Conservation (phyloP, 2,888 invertebrate genomes). For the Rotaria macrura region DNA sequence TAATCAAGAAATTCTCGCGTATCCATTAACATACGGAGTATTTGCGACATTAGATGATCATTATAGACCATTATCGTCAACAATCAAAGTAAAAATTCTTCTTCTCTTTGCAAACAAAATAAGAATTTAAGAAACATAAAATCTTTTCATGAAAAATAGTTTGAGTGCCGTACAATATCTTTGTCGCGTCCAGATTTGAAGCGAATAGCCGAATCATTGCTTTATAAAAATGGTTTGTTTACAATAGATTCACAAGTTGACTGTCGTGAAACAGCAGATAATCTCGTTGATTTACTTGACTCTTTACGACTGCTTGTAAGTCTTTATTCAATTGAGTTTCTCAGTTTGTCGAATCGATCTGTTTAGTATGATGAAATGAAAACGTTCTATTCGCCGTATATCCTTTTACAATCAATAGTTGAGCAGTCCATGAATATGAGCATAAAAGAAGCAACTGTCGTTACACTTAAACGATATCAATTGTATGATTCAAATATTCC, state of each 20-base stretch:
- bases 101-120: neutral
- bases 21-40: neutral
- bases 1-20: neutral
- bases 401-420: neutral
- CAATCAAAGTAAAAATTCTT: neutral
- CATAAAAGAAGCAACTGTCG: neutral
- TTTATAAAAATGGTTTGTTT: neutral
- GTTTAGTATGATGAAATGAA: slow-evolving; percentile 4
- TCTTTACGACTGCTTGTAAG: neutral
- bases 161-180: slow-evolving; percentile 14
- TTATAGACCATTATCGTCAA: neutral
- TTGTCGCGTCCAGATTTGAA: neutral
- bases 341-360: too few relatives aligned
- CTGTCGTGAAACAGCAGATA: neutral
- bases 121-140: neutral
- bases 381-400: neutral
- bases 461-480: neutral
- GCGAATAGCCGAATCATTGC: neutral
- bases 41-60: neutral
- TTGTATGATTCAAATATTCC: neutral
- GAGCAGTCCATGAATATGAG: neutral
- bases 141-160: neutral
- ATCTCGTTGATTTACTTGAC: neutral
- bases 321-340: neutral
- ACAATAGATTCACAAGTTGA: neutral